Conservation (phyloP, 2,888 invertebrate species). For the Epinotia brunnichana region DNA sequence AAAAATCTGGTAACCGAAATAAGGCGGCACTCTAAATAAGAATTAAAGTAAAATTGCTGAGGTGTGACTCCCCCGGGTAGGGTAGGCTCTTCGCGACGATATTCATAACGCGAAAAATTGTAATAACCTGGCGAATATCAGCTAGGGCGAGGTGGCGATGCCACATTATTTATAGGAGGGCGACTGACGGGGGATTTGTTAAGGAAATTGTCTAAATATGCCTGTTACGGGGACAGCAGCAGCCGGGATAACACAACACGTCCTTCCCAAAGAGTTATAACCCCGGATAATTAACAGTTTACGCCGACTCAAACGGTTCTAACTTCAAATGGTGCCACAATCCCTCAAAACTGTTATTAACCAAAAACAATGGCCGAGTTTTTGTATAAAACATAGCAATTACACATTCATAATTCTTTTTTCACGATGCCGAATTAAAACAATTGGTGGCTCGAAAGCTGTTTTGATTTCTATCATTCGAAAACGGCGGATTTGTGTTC, state of each 20-base stretch:
- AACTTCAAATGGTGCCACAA: constrained; percentile 35
- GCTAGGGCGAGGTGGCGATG: constrained; percentile 64
- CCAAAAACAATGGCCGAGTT: constrained; percentile 68
- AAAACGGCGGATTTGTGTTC: constrained; percentile 55
- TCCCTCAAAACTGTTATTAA: constrained; percentile 62
- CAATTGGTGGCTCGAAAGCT: constrained; percentile 66
- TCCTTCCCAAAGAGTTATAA: constrained; percentile 22
- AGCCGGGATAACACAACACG: constrained; percentile 42
- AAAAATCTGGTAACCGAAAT: constrained; percentile 83
- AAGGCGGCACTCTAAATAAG: constrained; percentile 82
- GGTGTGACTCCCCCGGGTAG: constrained; percentile 77
- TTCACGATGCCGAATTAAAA: constrained; percentile 71
- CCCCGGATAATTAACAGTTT: constrained; percentile 3
- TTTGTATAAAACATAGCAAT: constrained; percentile 71
- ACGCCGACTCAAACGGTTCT: constrained; percentile 18
- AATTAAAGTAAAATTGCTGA: constrained; percentile 83
- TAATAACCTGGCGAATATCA: constrained; percentile 80
- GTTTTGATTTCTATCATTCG: constrained; percentile 70
- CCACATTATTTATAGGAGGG: constrained; percentile 71
- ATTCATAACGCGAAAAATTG: constrained; percentile 84
- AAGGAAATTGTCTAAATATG: constrained; percentile 81
- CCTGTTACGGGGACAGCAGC: constrained; percentile 54
- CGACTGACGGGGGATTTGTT: constrained; percentile 66
- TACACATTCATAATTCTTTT: constrained; percentile 77
- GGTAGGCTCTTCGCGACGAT: constrained; percentile 72